phyloP scores from a whole-genome alignment of 2,113 vertebrate genomes.

The Oncorhynchus mykiss region DNA sequence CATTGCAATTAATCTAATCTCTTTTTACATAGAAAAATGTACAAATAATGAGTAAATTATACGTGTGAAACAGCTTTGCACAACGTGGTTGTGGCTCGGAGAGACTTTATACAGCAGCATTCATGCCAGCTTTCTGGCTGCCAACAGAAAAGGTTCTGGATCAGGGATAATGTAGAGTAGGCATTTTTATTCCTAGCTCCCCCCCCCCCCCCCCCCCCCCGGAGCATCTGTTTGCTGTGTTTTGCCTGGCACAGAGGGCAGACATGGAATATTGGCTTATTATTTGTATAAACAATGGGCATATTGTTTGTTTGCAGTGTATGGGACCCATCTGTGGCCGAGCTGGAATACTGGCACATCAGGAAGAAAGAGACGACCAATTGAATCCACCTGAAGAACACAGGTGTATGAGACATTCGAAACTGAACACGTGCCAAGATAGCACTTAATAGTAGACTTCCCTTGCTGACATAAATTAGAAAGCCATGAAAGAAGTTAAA shows the following conservation, averaged over 20 bases:
- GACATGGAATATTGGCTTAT: constrained; percentile 56
- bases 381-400: constrained; percentile 41
- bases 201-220: background rate
- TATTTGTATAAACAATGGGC: constrained; percentile 66
- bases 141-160: constrained; percentile 56
- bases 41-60: no score
- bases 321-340: constrained; percentile 36
- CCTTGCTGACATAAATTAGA: no score
- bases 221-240: constrained; percentile 61
- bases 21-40: constrained; percentile 52
- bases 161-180: constrained; percentile 60
- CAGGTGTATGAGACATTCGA: constrained; percentile 36
- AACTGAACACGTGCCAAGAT: background rate
- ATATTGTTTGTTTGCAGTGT: constrained; percentile 57
- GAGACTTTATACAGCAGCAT: constrained; percentile 60
- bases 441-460: background rate
- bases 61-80: constrained; percentile 76
- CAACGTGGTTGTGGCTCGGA: constrained; percentile 63
- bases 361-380: background rate
- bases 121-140: constrained; percentile 60
- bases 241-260: constrained; percentile 7
- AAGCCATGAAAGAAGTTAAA: no score
- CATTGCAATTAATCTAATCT: constrained; percentile 6
- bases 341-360: constrained; percentile 18
- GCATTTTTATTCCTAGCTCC: constrained; percentile 25